These are phyloP conservation scores for Apostichopus japonicus DNA, from an alignment of 35 echinoderm and acorn worm species.

Conservation along the genomic window DNA sequence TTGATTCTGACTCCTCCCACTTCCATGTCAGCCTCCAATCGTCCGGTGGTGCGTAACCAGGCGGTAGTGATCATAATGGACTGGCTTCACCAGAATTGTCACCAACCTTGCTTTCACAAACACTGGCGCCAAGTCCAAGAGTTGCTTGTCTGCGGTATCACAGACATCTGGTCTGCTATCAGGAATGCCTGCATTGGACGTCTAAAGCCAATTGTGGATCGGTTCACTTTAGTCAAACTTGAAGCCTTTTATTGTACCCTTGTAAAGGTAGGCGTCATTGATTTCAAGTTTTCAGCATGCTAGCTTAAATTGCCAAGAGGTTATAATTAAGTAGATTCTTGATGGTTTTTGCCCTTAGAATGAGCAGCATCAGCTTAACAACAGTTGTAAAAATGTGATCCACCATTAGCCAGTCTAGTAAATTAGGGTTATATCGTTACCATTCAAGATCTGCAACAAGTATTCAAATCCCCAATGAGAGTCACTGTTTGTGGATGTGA, in stretches of 20 bases:
- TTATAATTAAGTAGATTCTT: too few relatives aligned
- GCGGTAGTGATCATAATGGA: constrained; percentile 95
- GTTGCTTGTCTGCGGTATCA: constrained; percentile 80
- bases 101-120: constrained; percentile 45
- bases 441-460: too few relatives aligned
- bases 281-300: too few relatives aligned
- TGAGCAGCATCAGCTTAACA: too few relatives aligned
- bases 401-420: too few relatives aligned
- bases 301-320: too few relatives aligned
- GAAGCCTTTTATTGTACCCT: constrained; percentile 76
- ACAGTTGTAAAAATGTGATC: too few relatives aligned
- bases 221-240: constrained; percentile 73
- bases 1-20: too few relatives aligned
- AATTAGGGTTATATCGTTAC: too few relatives aligned
- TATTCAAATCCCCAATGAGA: too few relatives aligned
- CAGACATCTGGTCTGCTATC: constrained; percentile 96
- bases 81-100: constrained; percentile 75
- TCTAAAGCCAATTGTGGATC: constrained; percentile 68
- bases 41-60: constrained; percentile 95
- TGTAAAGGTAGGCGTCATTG: constrained; percentile 59
- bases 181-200: constrained; percentile 82
- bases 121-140: constrained; percentile 66
- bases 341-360: too few relatives aligned
- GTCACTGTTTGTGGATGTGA: too few relatives aligned
- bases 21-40: constrained; percentile 60